phyloP scores from a whole-genome alignment of 2,888 invertebrate species.

The Dorcus hopei region DNA sequence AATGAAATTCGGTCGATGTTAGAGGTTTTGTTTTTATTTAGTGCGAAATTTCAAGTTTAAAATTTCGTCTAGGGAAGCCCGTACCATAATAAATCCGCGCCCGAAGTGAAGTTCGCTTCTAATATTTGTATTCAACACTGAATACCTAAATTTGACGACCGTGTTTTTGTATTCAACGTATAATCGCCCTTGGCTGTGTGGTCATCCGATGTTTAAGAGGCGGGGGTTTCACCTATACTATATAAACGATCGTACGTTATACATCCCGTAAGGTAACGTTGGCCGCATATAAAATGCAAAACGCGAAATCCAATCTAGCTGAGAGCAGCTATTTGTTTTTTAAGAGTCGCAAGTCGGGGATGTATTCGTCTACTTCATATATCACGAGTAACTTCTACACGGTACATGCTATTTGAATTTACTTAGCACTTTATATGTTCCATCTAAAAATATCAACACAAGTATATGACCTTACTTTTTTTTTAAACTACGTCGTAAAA shows the following conservation, averaged over 20 bases:
- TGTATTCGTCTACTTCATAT: slow-evolving; percentile 25
- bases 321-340: slow-evolving; percentile 45
- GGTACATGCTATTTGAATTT: slow-evolving; percentile 28
- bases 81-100: slow-evolving; percentile 28
- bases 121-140: slow-evolving; percentile 31
- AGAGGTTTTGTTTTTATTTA: slow-evolving; percentile 15
- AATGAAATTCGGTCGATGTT: background rate
- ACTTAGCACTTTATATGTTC: slow-evolving; percentile 20
- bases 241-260: slow-evolving; percentile 6
- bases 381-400: slow-evolving; percentile 23
- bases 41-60: slow-evolving; percentile 8
- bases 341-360: slow-evolving; percentile 32
- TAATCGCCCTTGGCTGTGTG: slow-evolving; percentile 27
- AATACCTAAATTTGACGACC: slow-evolving; percentile 32
- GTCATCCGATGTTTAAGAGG: slow-evolving; percentile 26
- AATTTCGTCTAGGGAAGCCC: slow-evolving; percentile 19
- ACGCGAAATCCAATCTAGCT: slow-evolving; percentile 44
- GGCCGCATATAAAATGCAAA: slow-evolving; percentile 36
- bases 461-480: slow-evolving; percentile 4
- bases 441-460: slow-evolving; percentile 18
- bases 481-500: background rate
- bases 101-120: slow-evolving; percentile 27
- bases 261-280: slow-evolving; percentile 19
- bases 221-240: slow-evolving; percentile 1
- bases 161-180: slow-evolving; percentile 30